phyloP scores from a whole-genome alignment of 2,113 vertebrate species.

The Marcusenius ussheri region DNA sequence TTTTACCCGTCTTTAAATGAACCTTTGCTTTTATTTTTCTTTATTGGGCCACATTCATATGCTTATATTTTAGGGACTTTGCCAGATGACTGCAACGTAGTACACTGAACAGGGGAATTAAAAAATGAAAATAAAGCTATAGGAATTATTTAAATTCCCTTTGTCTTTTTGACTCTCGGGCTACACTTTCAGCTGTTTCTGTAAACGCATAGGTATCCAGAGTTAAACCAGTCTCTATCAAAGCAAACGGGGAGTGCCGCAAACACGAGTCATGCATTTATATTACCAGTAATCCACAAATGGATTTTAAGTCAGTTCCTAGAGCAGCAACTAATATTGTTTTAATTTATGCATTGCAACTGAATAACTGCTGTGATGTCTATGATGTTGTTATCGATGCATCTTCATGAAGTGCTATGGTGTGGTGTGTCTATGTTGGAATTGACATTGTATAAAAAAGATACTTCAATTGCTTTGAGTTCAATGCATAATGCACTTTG shows the following conservation, averaged over 20 bases:
- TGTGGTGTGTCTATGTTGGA: neutral
- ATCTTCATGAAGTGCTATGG: neutral
- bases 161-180: conserved; percentile 37
- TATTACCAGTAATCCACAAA: neutral
- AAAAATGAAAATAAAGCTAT: neutral
- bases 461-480: neutral
- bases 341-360: neutral
- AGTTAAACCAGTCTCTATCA: conserved; percentile 39
- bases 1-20: conserved; percentile 63
- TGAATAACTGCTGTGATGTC: neutral
- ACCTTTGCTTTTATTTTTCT: conserved; percentile 40
- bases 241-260: conserved; percentile 42
- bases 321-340: neutral
- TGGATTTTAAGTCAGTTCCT: neutral
- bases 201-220: conserved; percentile 29
- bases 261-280: neutral
- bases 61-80: conserved; percentile 23
- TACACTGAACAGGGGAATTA: conserved; percentile 18
- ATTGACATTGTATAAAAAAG: neutral
- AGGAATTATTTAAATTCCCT: neutral
- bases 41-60: conserved; percentile 48
- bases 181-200: conserved; percentile 27
- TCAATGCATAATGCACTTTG: neutral
- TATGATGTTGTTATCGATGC: neutral
- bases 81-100: conserved; percentile 30